Base-by-base conservation (phyloP, 2,113 vertebrate species). In the Osmerus eperlanus region DNA sequence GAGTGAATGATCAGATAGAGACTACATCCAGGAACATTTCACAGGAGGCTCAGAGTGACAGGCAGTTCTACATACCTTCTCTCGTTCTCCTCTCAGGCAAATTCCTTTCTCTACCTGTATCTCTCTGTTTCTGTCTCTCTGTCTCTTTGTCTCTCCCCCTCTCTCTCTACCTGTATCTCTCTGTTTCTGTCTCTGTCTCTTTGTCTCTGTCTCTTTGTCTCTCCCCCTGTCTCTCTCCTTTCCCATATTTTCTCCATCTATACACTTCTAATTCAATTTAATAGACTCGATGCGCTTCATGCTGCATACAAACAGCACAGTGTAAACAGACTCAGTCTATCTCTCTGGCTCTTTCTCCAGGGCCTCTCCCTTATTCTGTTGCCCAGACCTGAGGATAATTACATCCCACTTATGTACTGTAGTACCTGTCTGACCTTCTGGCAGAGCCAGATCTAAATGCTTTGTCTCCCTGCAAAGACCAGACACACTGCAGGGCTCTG, bases 41-140 rank as follows among this genome's bases (percentile, higher is more conserved):
- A 81, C 78, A 82, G 84, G 81, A 85, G 72, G 85, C 87, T 80
- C 74, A 83, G 75, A 75, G 83, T 90, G 89, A 89, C 85, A 85
- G 85, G 68, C 81, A 85, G 72, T 67, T 73, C 80, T 53, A 79
- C 82, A 87, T 84, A 88, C 85, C 79, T 88, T 71, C 73, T 87
- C 82, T 67, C 84, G 83, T 92, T 91, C 84, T 91, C 89, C 93
- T 94, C 88, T 91, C 85, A 91, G 94, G 94, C 89, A 92, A 93
- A 95, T 93, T 93, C 92, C 93, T 90, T 78, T 87, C 83, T 51
- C 28, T 53, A 21, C 23, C 59, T 72, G 47, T 83, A 47, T 79
- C 69, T 77, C 68, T 71, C 60, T 76, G 65, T 68, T 52, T 61
- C n/a, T 61, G 56, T 47, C 54, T n/a, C 25, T 16, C 67, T 65